Conservation (phyloP, 2,797 vertebrate species). For the Scolopax bukidnonensis region DNA sequence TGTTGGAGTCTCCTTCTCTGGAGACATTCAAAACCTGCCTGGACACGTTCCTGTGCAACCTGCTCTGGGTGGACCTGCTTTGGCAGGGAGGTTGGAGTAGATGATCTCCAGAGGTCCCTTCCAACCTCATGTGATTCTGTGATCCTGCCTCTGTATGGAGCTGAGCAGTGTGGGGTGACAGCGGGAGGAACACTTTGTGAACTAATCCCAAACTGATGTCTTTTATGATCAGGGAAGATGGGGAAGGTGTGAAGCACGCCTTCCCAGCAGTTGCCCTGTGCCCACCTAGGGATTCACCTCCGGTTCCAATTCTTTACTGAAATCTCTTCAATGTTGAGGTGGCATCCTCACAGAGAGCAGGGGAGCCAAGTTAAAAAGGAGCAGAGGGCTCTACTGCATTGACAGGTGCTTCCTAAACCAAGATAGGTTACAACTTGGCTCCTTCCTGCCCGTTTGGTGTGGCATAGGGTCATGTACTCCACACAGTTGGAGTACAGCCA, state of each 20-base stretch:
- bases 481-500: rapidly evolving
- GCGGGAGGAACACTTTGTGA: not conserved
- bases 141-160: not conserved
- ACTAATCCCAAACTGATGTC: not conserved
- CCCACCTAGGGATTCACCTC: not conserved
- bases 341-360: rapidly evolving
- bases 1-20: too few relatives aligned
- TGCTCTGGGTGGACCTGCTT: too few relatives aligned
- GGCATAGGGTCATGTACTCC: not conserved
- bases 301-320: not conserved
- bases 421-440: not conserved
- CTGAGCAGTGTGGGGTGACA: not conserved
- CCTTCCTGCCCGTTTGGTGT: rapidly evolving
- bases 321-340: not conserved
- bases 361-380: rapidly evolving
- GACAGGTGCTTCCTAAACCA: not conserved
- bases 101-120: too few relatives aligned
- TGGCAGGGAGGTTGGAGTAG: too few relatives aligned
- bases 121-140: too few relatives aligned
- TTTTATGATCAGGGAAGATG: not conserved
- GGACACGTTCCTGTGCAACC: too few relatives aligned
- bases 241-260: too few relatives aligned
- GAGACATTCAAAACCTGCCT: too few relatives aligned
- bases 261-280: not conserved
- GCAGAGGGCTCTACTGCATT: not conserved